Evolutionary conservation across 2,888 invertebrate species (phyloP).

Genomic region (Rhagonycha lutea): DNA sequence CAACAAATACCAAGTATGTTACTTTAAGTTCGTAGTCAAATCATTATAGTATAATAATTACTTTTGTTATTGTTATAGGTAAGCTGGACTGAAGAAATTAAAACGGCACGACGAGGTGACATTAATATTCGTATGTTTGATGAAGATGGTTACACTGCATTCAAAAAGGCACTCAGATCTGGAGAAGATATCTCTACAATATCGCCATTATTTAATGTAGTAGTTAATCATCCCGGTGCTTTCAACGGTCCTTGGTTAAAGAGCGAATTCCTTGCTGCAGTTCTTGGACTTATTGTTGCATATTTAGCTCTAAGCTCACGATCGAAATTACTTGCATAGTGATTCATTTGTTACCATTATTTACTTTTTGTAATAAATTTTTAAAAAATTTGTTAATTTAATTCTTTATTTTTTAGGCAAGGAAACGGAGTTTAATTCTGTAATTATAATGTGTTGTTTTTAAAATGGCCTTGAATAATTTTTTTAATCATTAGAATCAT

Average conservation of each 20-base stretch:
- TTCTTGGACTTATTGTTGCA: constrained; percentile 76
- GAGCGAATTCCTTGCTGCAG: constrained; percentile 86
- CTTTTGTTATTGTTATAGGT: constrained; percentile 62
- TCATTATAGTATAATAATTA: not conserved
- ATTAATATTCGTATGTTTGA: constrained; percentile 83
- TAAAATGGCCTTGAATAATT: too few relatives aligned
- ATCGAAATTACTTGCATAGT: constrained; percentile 74
- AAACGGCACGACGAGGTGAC: constrained; percentile 79
- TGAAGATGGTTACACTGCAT: constrained; percentile 87
- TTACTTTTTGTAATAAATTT: constrained; percentile 3
- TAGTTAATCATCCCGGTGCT: constrained; percentile 75
- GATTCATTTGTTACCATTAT: constrained; percentile 30
- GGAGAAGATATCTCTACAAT: constrained; percentile 71
- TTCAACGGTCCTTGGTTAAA: constrained; percentile 93
- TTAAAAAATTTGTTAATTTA: not conserved
- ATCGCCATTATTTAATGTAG: constrained; percentile 72
- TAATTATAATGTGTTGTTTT: not conserved
- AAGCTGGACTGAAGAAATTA: constrained; percentile 91
- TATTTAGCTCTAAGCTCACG: constrained; percentile 87
- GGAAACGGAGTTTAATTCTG: too few relatives aligned
- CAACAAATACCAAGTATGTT: constrained; percentile 81
- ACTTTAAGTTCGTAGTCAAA: constrained; percentile 13
- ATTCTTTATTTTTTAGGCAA: not conserved
- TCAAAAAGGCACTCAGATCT: constrained; percentile 79
- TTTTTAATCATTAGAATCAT: too few relatives aligned